phyloP scores from a whole-genome alignment of 1,140 invertebrate genomes.

The Ceratoteleas bidentatus region DNA sequence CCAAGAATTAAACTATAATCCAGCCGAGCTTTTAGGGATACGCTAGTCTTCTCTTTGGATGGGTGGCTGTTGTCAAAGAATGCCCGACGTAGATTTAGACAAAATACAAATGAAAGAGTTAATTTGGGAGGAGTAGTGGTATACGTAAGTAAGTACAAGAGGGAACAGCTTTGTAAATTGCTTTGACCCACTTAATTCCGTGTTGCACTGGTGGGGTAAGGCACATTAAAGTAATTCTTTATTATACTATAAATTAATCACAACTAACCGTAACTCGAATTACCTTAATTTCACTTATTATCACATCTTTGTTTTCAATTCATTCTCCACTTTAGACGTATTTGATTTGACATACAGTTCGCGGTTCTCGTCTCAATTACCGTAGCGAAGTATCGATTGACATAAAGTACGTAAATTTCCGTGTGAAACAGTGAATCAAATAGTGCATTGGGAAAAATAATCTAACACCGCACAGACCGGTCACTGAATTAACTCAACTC shows the following conservation, averaged over 20 bases:
- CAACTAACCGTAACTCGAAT: constrained; percentile 31
- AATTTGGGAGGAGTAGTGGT: constrained; percentile 31
- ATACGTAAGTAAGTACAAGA: constrained; percentile 50
- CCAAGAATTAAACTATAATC: constrained; percentile 6
- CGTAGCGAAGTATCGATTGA: too few species aligned
- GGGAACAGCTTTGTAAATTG: constrained; percentile 54
- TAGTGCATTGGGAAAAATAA: background rate
- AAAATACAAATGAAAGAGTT: constrained; percentile 35
- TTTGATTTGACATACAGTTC: too few species aligned
- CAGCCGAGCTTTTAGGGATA: constrained; percentile 24
- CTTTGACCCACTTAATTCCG: constrained; percentile 43
- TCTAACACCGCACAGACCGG: background rate
- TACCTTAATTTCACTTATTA: constrained; percentile 8
- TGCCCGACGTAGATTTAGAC: constrained; percentile 37
- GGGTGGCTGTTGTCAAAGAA: constrained; percentile 42
- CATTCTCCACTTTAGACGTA: too few species aligned
- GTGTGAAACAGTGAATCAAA: constrained; percentile 40
- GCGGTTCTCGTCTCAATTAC: too few species aligned
- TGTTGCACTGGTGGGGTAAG: constrained; percentile 45
- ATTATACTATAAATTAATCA: constrained; percentile 32
- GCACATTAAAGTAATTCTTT: constrained; percentile 23
- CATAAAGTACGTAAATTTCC: background rate
- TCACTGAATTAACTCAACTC: too few species aligned
- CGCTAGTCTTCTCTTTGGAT: constrained; percentile 31
- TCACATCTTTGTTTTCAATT: background rate